Conservation (phyloP, 1,140 invertebrate species). For the Idris sp. region DNA sequence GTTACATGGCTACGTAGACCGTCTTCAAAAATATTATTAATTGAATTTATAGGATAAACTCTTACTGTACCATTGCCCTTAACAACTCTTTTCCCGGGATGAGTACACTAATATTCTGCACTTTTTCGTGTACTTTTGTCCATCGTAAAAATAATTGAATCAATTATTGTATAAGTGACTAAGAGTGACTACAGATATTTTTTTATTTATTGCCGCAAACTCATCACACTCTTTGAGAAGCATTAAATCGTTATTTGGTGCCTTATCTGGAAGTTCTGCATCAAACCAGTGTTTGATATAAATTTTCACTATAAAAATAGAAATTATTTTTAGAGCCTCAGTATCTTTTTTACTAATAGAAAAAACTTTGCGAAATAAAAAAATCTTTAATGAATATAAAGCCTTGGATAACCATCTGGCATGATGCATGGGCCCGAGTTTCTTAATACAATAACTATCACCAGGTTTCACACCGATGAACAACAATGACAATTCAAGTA, state of each 20-base stretch:
- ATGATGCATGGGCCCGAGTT: constrained; percentile 13
- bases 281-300: constrained; percentile 14
- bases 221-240: constrained; percentile 15
- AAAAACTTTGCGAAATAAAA: constrained; percentile 16
- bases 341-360: constrained; percentile 23
- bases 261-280: constrained; percentile 15
- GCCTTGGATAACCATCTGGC: constrained; percentile 13
- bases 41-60: constrained; percentile 11
- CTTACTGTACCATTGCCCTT: constrained; percentile 7
- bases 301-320: constrained; percentile 26
- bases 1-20: constrained; percentile 15
- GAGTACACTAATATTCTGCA: constrained; percentile 50
- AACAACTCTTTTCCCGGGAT: constrained; percentile 46
- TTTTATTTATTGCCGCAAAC: constrained; percentile 15
- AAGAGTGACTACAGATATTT: constrained; percentile 8
- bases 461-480: constrained; percentile 7
- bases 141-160: no score
- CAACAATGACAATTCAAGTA: constrained; percentile 8
- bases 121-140: no score
- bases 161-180: constrained; percentile 41
- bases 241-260: constrained; percentile 19
- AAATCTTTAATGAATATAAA: constrained; percentile 8
- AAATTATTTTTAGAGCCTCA: constrained; percentile 16
- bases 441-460: constrained; percentile 8
- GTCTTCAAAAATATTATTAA: constrained; percentile 15